Evolutionary conservation across 2,888 invertebrate genomes (phyloP), one percentile per base, ranked within the genome.

Genomic region (Julus scandinavius): DNA sequence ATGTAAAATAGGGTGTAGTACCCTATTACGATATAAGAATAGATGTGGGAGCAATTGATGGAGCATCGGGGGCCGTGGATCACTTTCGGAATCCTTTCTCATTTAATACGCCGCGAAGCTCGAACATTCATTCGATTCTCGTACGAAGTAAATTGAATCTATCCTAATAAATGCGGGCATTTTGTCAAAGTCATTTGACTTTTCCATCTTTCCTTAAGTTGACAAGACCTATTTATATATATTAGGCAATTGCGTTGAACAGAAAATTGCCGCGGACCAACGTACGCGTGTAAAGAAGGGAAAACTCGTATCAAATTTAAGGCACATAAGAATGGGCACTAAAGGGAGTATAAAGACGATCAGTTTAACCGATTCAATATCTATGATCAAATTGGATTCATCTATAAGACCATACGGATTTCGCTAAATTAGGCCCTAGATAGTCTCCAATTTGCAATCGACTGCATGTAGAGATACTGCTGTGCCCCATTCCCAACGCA

Each of bases 131-230:
- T 80, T 38, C 13, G 80, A 80, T 80, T 38, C 38, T 80, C 29
- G 38, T 80, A 80, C 2, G 80, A 54, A 80, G 80, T 80, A 80
- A 80, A 80, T 80, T 80, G 80, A 80, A 80, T 80, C 80, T 80
- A 80, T 80, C 80, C 80, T 80, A 80, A 80, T 80, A 80, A 80
- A 80, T 80, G 80, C 29, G 80, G 80, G 80, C 80, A 80, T 80
- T 80, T 80, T 80, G 80, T 80, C 80, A 80, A 80, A 80, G 80
- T 80, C 80, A 38, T 80, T 80, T 80, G 80, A 80, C 80, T 80
- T 80, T 38, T 80, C 80, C 80, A 80, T 80, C 80, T 80, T 80
- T 80, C 38, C 80, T 80, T 80, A 80, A 80, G 80, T 80, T 80
- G 80, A 80, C 80, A 80, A 80, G 80, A 38, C 38, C 80, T 80